Evolutionary conservation across 2,797 vertebrate species (phyloP), one percentile per base, ranked within the genome.

Genomic region (Bovichtus diacanthus): DNA sequence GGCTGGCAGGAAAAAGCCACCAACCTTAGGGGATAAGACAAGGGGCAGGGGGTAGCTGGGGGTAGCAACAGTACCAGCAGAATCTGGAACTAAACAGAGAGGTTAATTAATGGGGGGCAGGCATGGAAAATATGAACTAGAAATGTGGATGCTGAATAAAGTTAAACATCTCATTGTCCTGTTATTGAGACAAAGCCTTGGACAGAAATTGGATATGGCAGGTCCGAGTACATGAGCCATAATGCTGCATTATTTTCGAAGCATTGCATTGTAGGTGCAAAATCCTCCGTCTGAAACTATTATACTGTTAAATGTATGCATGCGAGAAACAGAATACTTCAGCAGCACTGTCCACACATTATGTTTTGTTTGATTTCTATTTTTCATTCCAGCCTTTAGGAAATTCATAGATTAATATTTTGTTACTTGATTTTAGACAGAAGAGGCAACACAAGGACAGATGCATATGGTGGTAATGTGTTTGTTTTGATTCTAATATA

Each of bases 201-300:
- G 6, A 65, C 16, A 60, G 8, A 47, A 53, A 55, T n/a, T 9
- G 6, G 49, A 44, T 58, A 43, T 56, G 62, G 9, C 8, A 50
- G 21, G 21, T 36, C n/a, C 55, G 23, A 34, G 1, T 21, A 29
- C 9, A 21, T 27, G 1, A 43, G 29, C 19, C 23, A 29, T 34
- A 44, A 50, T 38, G 16, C 21, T 41, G 15, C 6, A 19, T 69
- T 68, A 58, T 59, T 74, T 27, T 39, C 62, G 51, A 7, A 51
- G 18, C 43, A 38, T 25, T 49, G 11, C 31, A 61, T n/a, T 25
- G 19, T 31, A 8, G 9, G 69, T 23, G 29, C 15, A 36, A 44
- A 31, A 29, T 25, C 16, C 27, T 41, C 44, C 10, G 27, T n/a
- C n/a, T 43, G 54, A 25, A 43, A 11, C 25, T 21, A 36, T 51